Conservation (phyloP, 2,113 vertebrate species). For the Gobiocypris rarus region DNA sequence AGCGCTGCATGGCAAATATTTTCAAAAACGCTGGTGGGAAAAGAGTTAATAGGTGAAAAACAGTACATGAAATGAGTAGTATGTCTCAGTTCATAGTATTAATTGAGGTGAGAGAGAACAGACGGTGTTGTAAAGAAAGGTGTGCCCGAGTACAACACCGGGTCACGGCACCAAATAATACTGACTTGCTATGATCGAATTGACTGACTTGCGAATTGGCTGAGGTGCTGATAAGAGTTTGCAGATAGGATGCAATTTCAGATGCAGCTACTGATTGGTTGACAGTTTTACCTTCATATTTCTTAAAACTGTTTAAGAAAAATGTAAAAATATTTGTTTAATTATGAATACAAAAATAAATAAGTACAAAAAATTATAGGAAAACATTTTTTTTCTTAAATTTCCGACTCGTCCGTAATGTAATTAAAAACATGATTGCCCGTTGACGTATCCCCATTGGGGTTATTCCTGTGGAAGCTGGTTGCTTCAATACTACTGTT, state of each 20-base stretch:
- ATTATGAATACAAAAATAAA: conserved; percentile 23
- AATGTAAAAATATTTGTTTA: background rate
- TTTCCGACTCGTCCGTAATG: conserved; percentile 78
- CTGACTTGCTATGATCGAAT: conserved; percentile 80
- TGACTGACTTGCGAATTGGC: conserved; percentile 99
- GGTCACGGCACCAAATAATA: background rate
- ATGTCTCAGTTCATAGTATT: background rate
- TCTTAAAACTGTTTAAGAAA: too few species aligned
- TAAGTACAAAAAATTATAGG: too few species aligned
- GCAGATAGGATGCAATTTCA: background rate
- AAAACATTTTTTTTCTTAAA: too few species aligned
- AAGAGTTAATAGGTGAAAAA: too few species aligned
- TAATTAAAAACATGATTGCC: background rate
- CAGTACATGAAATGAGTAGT: background rate
- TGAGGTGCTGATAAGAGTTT: conserved; percentile 85
- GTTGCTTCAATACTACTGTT: conserved; percentile 64
- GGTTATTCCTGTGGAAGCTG: conserved; percentile 61
- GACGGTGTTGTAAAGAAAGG: background rate
- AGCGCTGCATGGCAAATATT: too few species aligned
- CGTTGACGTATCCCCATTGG: conserved; percentile 45
- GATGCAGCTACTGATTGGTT: background rate
- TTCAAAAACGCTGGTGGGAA: too few species aligned
- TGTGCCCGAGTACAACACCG: background rate
- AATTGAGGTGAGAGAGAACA: background rate
- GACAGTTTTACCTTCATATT: background rate